Evolutionary conservation across 2,113 vertebrate species (phyloP), one percentile per base, ranked within the genome.

Genomic region (Dunckerocampus dactyliophorus): DNA sequence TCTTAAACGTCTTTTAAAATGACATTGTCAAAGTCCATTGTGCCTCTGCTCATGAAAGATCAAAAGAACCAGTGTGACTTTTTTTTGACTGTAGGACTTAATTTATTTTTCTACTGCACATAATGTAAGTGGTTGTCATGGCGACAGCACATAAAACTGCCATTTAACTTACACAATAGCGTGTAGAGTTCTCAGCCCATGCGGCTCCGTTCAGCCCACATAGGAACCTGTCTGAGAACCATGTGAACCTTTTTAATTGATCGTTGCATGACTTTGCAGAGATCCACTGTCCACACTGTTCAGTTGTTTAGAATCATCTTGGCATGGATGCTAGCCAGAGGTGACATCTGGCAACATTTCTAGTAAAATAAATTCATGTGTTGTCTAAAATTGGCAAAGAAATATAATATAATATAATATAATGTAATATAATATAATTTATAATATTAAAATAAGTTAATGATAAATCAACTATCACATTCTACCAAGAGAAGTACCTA

Each of bases 1-100:
- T 51, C 24, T 48, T 15, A 19, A 16, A 52, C 11, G 15, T n/a
- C 58, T 48, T 63, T 49, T 62, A 48, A 37, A 64, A 8, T 11
- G 28, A 71, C 16, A 59, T 14, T 68, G 43, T 31, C 52, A 64
- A 64, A 60, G 31, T 34, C 31, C 31, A 5, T 34, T 5, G 31
- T 4, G 19, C 52, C 31, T 20, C 31, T 20, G 10, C 37, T 55
- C 10, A 37, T 37, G 53, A 39, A 10, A 37, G 16, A 6, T 19
- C 4, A 42, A 42, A 42, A 14, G 12, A 43, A 43, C 39, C 39
- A 43, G 12, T 13, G 39, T 43, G 39, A 43, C 39, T 43, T 14
- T 43, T 39, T 56, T 39, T 3, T 1, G 17, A 39, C 2, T 12
- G 12, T 14, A 39, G 16, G 34, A 37, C 9, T 10, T 4, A 53